phyloP scores from a whole-genome alignment of 2,888 invertebrate species.

The Brachypalpus laphriformis region DNA sequence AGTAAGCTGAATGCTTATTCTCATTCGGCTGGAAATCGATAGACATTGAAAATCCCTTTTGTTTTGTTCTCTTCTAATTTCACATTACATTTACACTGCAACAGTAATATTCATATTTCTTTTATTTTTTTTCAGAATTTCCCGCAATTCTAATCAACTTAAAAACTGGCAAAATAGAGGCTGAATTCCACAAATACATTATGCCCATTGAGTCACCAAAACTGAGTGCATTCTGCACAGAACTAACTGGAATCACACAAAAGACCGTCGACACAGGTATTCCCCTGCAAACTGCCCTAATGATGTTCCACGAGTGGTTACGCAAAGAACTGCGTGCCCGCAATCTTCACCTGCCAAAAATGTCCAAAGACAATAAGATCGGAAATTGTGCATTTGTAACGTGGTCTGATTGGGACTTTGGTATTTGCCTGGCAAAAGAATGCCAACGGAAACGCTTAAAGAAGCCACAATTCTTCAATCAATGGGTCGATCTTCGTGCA shows the following conservation, averaged over 20 bases:
- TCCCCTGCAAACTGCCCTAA: slow-evolving; percentile 83
- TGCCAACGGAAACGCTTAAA: slow-evolving; percentile 85
- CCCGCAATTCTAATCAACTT: slow-evolving; percentile 85
- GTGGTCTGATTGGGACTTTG: slow-evolving; percentile 87
- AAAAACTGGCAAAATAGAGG: slow-evolving; percentile 83
- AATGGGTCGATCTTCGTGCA: slow-evolving; percentile 85
- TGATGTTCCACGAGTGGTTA: slow-evolving; percentile 85
- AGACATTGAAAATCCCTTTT: too few species aligned
- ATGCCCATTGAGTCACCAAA: slow-evolving; percentile 85
- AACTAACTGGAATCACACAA: slow-evolving; percentile 86
- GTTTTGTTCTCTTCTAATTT: too few species aligned
- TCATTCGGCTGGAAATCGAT: too few species aligned
- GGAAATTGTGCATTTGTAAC: slow-evolving; percentile 84
- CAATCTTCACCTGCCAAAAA: slow-evolving; percentile 81
- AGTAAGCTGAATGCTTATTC: too few species aligned
- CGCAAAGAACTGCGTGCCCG: slow-evolving; percentile 81
- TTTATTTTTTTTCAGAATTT: slow-evolving; percentile 84
- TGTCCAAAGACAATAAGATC: slow-evolving; percentile 82
- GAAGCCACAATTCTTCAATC: slow-evolving; percentile 84
- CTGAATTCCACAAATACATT: slow-evolving; percentile 86
- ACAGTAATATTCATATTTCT: background rate
- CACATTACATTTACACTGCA: background rate
- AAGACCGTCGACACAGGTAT: slow-evolving; percentile 84
- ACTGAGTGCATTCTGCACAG: slow-evolving; percentile 85
- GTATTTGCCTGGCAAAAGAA: slow-evolving; percentile 85